phyloP scores from a whole-genome alignment of 2,113 vertebrate genomes.

The Cyprinodon tularosa region DNA sequence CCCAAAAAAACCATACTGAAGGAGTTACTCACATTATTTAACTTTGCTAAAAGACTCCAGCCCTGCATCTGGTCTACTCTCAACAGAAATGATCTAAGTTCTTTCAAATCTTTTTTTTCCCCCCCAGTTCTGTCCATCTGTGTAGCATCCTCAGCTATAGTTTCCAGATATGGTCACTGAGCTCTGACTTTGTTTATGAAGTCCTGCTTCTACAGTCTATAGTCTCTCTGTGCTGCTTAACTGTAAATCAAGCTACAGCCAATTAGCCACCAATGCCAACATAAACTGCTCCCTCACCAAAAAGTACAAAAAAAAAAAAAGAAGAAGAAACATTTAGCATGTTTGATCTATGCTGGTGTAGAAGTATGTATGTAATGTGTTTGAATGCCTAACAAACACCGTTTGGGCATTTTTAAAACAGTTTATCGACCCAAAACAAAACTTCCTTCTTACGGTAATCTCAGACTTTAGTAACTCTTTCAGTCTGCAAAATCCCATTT shows the following conservation, averaged over 20 bases:
- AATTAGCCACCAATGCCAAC: background rate
- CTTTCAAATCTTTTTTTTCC: background rate
- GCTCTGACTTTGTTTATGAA: background rate
- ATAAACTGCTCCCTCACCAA: background rate
- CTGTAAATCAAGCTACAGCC: background rate
- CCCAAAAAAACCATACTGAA: background rate
- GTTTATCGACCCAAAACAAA: background rate
- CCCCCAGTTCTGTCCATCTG: background rate
- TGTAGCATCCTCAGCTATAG: background rate
- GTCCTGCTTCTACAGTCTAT: background rate
- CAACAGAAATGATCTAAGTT: background rate
- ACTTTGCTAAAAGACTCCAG: background rate
- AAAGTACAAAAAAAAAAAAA: background rate
- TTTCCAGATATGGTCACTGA: slow-evolving; percentile 4
- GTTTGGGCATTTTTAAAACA: background rate
- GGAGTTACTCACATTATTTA: background rate
- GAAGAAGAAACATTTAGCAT: background rate
- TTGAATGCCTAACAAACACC: background rate
- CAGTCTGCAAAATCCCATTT: background rate
- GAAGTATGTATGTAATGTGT: background rate
- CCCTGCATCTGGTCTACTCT: background rate
- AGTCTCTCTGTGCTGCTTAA: background rate
- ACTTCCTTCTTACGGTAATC: background rate
- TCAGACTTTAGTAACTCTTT: background rate
- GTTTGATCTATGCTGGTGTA: background rate